Conservation (phyloP, 2,113 vertebrate species). For the Tichodroma muraria region DNA sequence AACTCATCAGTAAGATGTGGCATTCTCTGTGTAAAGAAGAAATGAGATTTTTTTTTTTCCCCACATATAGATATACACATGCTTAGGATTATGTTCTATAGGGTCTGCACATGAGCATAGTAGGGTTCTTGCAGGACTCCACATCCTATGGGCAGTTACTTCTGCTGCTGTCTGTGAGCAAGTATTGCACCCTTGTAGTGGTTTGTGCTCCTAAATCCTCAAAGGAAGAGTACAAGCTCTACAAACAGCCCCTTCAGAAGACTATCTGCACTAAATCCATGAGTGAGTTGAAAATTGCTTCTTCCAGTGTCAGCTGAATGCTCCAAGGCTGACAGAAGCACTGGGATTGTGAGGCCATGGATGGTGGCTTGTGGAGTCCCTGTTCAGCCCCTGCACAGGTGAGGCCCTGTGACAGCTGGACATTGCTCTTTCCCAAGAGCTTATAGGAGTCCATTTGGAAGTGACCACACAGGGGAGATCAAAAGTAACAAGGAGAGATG, state of each 20-base stretch:
- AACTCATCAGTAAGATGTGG: fast-evolving
- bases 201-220: neutral
- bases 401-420: neutral
- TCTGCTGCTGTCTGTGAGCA: neutral
- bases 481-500: neutral
- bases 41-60: neutral
- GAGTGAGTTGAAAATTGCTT: neutral
- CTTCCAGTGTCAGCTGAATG: neutral
- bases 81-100: neutral
- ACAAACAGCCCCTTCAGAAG: neutral
- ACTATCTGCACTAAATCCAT: neutral
- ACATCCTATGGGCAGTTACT: no score
- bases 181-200: neutral
- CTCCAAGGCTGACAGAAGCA: neutral
- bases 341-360: neutral
- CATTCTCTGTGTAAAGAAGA: neutral
- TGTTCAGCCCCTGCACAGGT: neutral
- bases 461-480: neutral
- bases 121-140: neutral
- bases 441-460: neutral
- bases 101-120: neutral
- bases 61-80: fast-evolving
- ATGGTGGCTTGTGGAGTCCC: neutral
- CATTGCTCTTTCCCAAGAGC: neutral
- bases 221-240: neutral